Percentiles rank a stretch among this genome's conserved stretches.
Evolutionary conservation across 2,797 vertebrate genomes (phyloP).

Genomic region (Otolemur crassicaudatus): DNA sequence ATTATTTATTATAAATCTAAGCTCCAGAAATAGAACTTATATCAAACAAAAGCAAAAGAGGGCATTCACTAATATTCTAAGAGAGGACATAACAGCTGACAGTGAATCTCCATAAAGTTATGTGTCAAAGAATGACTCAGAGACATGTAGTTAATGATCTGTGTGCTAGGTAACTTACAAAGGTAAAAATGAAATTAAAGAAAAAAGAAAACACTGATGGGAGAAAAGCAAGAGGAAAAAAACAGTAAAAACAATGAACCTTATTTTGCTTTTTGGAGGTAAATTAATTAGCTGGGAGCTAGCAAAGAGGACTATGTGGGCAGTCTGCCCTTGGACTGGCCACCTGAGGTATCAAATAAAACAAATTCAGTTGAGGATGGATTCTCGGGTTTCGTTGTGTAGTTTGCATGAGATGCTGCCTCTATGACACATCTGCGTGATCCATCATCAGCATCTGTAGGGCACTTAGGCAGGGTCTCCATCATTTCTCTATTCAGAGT

Average conservation of each 20-base stretch:
- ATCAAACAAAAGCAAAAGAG: background rate
- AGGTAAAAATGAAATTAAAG: constrained; percentile 17
- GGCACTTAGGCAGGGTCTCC: background rate
- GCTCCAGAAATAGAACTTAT: constrained; percentile 21
- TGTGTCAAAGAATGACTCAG: constrained; percentile 38
- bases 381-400: constrained; percentile 5
- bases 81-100: background rate
- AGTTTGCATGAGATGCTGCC: too few relatives aligned
- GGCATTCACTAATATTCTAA: constrained; percentile 44
- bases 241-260: constrained; percentile 9
- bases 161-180: constrained; percentile 3
- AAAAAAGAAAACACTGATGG: background rate
- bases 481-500: background rate
- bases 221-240: background rate
- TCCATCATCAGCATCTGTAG: background rate
- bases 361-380: background rate
- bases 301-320: constrained; percentile 9
- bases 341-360: constrained; percentile 26
- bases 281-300: constrained; percentile 50
- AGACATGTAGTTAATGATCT: background rate
- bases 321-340: constrained; percentile 29
- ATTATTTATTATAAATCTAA: background rate
- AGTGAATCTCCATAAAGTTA: constrained; percentile 26
- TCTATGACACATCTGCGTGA: rapidly evolving
- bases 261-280: constrained; percentile 61